Percentiles rank a stretch among this genome's conserved stretches.
Evolutionary conservation across 1,140 invertebrate genomes (phyloP).

Genomic region (Nomia melanderi): DNA sequence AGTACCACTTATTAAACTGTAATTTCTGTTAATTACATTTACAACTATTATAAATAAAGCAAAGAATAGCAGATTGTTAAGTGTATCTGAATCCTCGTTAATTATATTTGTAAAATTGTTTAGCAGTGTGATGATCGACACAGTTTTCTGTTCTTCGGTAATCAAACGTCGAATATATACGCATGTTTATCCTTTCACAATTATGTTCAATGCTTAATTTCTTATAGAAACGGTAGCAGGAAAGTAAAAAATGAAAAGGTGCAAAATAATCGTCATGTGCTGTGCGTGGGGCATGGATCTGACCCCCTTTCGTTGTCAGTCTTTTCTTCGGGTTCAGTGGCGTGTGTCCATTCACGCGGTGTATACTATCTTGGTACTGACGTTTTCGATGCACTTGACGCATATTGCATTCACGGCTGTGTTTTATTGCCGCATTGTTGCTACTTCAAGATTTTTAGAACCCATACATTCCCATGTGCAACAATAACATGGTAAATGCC

Average conservation of each 20-base stretch:
- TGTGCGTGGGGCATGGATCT: slow-evolving; percentile 28
- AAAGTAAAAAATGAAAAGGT: slow-evolving; percentile 2
- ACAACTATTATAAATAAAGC: no score
- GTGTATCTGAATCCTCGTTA: no score
- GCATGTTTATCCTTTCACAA: not conserved
- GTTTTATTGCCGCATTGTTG: slow-evolving; percentile 27
- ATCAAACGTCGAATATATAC: no score
- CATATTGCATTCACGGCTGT: slow-evolving; percentile 24
- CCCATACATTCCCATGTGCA: not conserved
- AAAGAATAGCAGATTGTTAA: no score
- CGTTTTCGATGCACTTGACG: slow-evolving; percentile 45
- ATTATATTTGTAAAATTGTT: no score
- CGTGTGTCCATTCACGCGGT: slow-evolving; percentile 47
- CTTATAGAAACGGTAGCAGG: not conserved
- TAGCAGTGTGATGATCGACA: no score
- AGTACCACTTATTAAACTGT: no score
- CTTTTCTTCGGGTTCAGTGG: slow-evolving; percentile 51
- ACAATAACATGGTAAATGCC: not conserved
- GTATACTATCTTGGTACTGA: slow-evolving; percentile 36
- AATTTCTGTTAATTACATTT: no score
- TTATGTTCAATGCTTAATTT: not conserved
- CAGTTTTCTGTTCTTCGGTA: no score
- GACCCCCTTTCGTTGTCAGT: slow-evolving; percentile 50
- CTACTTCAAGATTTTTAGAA: not conserved
- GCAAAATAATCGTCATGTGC: slow-evolving; percentile 14